These are phyloP conservation scores for Apolygus lucorum DNA, from an alignment of 1,140 invertebrate species.

Conservation along the genomic window DNA sequence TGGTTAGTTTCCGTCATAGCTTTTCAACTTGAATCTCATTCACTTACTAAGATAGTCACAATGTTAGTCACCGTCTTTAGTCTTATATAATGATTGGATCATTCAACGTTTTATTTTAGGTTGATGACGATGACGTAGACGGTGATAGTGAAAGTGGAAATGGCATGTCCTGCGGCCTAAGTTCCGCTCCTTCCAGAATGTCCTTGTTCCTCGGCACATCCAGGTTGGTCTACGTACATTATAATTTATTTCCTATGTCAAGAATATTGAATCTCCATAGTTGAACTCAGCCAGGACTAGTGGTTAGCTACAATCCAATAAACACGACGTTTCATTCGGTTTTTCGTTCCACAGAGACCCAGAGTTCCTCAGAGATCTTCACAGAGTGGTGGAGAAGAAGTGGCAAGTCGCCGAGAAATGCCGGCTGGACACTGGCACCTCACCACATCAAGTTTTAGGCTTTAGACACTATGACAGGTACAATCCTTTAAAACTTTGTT, in stretches of 20 bases:
- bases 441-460: conserved; percentile 81
- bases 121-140: conserved; percentile 41
- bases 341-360: conserved; percentile 37
- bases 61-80: no score
- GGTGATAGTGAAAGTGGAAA: conserved; percentile 30
- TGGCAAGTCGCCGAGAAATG: conserved; percentile 90
- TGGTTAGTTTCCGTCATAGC: no score
- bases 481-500: no score
- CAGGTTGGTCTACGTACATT: not conserved
- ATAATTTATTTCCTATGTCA: no score
- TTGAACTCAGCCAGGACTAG: no score
- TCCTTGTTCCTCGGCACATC: not conserved
- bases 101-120: no score
- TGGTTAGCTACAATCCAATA: no score
- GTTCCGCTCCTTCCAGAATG: not conserved
- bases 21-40: no score
- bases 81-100: no score
- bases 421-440: conserved; percentile 70
- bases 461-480: conserved; percentile 47
- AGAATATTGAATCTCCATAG: no score
- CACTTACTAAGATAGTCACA: no score
- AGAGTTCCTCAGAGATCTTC: conserved; percentile 77
- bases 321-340: no score
- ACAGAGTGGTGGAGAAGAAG: conserved; percentile 85
- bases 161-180: not conserved